Evolutionary conservation across 2,888 invertebrate genomes (phyloP).

Genomic region (Melangyna quadrimaculata): DNA sequence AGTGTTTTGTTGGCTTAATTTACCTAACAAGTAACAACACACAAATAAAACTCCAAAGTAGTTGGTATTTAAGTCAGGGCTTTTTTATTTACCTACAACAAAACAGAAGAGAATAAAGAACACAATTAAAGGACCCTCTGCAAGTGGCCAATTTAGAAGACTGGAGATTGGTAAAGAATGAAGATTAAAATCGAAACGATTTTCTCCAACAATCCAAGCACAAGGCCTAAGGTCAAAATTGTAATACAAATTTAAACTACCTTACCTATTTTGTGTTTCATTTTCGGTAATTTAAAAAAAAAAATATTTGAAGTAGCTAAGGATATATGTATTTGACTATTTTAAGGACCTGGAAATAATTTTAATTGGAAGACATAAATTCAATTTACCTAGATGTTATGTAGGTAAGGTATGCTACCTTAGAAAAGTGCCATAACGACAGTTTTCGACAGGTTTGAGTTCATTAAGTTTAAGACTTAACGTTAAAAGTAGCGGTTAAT

Average conservation of each 20-base stretch:
- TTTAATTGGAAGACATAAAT: slow-evolving; percentile 65
- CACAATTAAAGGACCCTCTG: slow-evolving; percentile 28
- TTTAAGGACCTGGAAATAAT: slow-evolving; percentile 49
- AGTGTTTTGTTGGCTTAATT: slow-evolving; percentile 59
- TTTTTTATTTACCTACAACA: background rate
- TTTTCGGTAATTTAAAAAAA: background rate
- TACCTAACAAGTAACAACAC: slow-evolving; percentile 39
- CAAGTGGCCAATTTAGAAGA: slow-evolving; percentile 51
- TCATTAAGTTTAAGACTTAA: slow-evolving; percentile 1
- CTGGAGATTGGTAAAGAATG: background rate
- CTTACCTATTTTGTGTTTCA: background rate
- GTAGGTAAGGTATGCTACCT: background rate
- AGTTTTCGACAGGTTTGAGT: slow-evolving; percentile 13
- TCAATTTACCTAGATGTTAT: slow-evolving; percentile 26
- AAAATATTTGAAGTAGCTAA: background rate
- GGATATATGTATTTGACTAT: background rate
- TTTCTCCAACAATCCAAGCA: background rate
- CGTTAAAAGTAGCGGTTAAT: background rate
- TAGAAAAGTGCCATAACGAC: slow-evolving; percentile 24
- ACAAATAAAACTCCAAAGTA: slow-evolving; percentile 21
- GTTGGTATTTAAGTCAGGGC: slow-evolving; percentile 55
- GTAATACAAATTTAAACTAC: slow-evolving; percentile 50
- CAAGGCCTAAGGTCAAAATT: slow-evolving; percentile 41
- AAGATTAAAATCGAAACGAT: slow-evolving; percentile 30
- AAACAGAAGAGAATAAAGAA: background rate